These are phyloP conservation scores for Chrysoperla carnea DNA, from an alignment of 1,140 invertebrate species.

Conservation along the genomic window DNA sequence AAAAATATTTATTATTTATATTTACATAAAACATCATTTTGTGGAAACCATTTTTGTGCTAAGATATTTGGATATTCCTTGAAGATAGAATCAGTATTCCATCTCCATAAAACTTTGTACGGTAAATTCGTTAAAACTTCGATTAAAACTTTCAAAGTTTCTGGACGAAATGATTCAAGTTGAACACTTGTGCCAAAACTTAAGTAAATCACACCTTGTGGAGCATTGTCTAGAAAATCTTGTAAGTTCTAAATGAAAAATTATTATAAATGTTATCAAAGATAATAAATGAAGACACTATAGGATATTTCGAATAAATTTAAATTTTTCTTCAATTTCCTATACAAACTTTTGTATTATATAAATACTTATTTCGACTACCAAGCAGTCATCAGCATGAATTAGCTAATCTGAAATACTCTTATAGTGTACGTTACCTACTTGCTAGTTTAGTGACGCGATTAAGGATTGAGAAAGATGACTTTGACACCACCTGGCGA, in stretches of 20 bases:
- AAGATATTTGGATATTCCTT: neutral
- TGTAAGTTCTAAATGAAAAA: slow-evolving; percentile 12
- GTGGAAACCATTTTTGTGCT: neutral
- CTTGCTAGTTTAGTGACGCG: too few relatives aligned
- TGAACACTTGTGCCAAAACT: slow-evolving; percentile 19
- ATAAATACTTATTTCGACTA: too few relatives aligned
- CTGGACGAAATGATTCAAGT: slow-evolving; percentile 6
- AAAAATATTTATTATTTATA: neutral
- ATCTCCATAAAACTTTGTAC: neutral
- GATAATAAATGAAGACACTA: too few relatives aligned
- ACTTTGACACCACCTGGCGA: too few relatives aligned
- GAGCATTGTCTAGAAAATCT: slow-evolving; percentile 11
- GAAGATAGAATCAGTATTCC: neutral
- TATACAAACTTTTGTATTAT: too few relatives aligned
- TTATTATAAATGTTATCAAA: too few relatives aligned
- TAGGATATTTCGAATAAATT: too few relatives aligned
- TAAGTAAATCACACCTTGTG: slow-evolving; percentile 17
- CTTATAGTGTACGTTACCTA: too few relatives aligned
- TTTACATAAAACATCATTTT: slow-evolving; percentile 3
- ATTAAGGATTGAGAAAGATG: too few relatives aligned
- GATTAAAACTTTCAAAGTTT: neutral
- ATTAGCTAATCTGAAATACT: too few relatives aligned
- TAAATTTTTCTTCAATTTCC: too few relatives aligned
- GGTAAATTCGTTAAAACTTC: neutral
- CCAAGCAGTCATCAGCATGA: too few relatives aligned